Evolutionary conservation across 2,113 vertebrate genomes (phyloP).

Genomic region (Xiphorhynchus elegans): DNA sequence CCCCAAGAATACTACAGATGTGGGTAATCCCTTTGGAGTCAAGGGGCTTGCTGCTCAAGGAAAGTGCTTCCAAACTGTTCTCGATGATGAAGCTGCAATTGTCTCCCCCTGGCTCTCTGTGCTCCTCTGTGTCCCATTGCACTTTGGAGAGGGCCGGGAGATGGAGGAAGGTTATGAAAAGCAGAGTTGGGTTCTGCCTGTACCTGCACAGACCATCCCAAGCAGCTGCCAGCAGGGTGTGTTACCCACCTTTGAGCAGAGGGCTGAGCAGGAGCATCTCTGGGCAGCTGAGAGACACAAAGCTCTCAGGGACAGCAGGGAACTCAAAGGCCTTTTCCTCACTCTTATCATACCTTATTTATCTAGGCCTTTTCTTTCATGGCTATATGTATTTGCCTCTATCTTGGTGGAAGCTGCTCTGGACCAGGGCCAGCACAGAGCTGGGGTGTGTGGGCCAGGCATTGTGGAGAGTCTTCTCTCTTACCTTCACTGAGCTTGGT

Average conservation of each 20-base stretch:
- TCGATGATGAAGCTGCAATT: no score
- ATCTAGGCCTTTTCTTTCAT: neutral
- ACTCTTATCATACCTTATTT: neutral
- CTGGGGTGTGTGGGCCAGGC: neutral
- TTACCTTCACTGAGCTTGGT: neutral
- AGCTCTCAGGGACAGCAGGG: neutral
- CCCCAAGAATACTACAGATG: neutral
- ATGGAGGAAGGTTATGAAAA: neutral
- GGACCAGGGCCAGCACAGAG: neutral
- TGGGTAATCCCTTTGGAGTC: neutral
- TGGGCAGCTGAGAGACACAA: neutral
- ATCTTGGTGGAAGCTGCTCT: neutral
- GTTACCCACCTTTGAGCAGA: neutral
- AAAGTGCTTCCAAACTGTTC: neutral
- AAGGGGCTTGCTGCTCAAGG: neutral
- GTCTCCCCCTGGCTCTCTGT: neutral
- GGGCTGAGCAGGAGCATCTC: neutral
- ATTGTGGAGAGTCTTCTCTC: neutral
- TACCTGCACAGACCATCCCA: neutral
- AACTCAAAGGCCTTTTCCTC: neutral
- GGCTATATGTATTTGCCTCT: neutral
- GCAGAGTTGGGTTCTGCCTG: neutral
- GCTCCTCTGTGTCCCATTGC: rapidly evolving
- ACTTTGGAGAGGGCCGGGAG: neutral
- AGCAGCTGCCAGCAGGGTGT: neutral